phyloP scores from a whole-genome alignment of 2,888 invertebrate genomes.

The Apocheima hispidaria region DNA sequence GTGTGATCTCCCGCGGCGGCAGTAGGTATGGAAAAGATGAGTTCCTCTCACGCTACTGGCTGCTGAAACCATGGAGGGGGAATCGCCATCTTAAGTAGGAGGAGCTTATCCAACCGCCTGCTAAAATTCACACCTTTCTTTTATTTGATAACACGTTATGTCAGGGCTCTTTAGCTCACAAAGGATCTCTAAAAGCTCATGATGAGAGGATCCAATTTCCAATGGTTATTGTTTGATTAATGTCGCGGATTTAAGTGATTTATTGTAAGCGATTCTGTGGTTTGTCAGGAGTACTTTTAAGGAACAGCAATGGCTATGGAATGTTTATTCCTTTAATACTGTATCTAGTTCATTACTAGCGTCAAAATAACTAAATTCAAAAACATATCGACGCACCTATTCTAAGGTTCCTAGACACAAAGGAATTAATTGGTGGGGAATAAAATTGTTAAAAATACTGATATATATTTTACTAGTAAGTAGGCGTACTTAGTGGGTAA shows the following conservation, averaged over 20 bases:
- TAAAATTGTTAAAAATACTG: no score
- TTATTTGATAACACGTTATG: conserved; percentile 85
- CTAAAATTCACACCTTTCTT: conserved; percentile 86
- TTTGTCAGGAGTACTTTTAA: conserved; percentile 43
- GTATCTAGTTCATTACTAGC: no score
- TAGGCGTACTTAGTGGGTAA: no score
- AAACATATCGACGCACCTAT: no score
- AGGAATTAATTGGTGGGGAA: no score
- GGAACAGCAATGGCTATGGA: conserved; percentile 1
- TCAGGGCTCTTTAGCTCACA: conserved; percentile 82
- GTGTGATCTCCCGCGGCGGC: conserved; percentile 57
- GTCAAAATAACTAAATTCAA: no score
- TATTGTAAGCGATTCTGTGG: conserved; percentile 62
- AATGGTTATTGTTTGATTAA: conserved; percentile 79
- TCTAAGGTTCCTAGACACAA: no score
- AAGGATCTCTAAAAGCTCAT: conserved; percentile 83
- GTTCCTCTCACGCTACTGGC: conserved; percentile 77
- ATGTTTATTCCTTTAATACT: background rate
- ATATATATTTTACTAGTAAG: no score
- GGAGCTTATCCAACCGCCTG: conserved; percentile 76
- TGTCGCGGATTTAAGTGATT: conserved; percentile 78
- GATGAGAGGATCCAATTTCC: conserved; percentile 80
- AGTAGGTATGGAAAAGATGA: conserved; percentile 76
- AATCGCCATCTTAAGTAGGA: conserved; percentile 82
- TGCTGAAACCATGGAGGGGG: conserved; percentile 68